Base-by-base conservation (phyloP, 2,888 invertebrate genomes). In the Dromius quadrimaculatus region DNA sequence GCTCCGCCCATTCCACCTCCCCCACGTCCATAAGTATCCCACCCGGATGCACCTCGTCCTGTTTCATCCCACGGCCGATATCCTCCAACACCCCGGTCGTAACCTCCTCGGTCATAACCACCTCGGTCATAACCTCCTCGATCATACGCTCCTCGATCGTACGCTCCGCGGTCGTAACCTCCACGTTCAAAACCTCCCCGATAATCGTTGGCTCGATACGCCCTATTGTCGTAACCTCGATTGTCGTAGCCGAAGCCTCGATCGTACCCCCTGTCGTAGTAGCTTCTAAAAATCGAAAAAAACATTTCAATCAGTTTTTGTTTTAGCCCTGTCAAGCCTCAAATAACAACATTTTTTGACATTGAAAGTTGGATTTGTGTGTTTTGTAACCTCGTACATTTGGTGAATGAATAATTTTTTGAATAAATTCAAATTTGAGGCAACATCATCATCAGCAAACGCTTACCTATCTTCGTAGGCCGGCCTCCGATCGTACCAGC, bases 31-130 rank as follows among this genome's bases (percentile, higher is more conserved):
- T 86, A 85, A 23, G 85, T 86, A 78, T 89, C 89, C 83, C 87
- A 89, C 4, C 89, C 88, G 0, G 89, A 85, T 75, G 87, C 85
- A 1, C 89, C 89, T 45, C 89, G 86, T 73, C 85, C 85, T 3
- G 86, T 86, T 77, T 87, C 87, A 76, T 87, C 87, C 84, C 85
- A 86, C 0, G 87, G 87, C 66, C 86, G 84, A 68, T 83, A 83
- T 34, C 81, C 81, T 5, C 79, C 80, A n/a, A n/a, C n/a, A n/a
- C n/a, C n/a, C n/a, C n/a, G n/a, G n/a, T n/a, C n/a, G 68, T 83
- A 83, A 32, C 81, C 81, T 5, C 79, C 80, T 19, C 80, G 76
- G 32, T 73, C 73, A n/a, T n/a, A n/a, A n/a, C n/a, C n/a, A n/a
- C n/a, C n/a, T n/a, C n/a, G n/a, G n/a, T n/a, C n/a, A 68, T 83